Base-by-base conservation (phyloP, 2,888 invertebrate species). In the Lycophotia porphyrea region DNA sequence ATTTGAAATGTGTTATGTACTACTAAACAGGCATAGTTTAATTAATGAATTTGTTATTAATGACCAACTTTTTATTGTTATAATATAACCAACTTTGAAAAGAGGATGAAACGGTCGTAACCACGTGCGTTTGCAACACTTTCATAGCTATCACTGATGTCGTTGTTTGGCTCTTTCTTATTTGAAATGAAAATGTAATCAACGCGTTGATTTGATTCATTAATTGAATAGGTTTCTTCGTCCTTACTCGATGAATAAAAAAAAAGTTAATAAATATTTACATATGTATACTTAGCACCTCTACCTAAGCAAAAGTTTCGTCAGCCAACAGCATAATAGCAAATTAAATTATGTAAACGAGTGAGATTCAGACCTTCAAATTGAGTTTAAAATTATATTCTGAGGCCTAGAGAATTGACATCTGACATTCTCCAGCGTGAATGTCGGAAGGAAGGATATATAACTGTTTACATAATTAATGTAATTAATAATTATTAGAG, bases 161-260 rank as follows among this genome's bases (percentile, higher is more conserved):
- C 65, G 27, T 84, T 71, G 27, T 63, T 81, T 55, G 47, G 15
- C 81, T 85, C 85, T 85, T 82, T 82, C 77, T 76, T 82, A 82
- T 69, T 82, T 85, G 65, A 71, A 76, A 82, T 82, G 77, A 85
- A 85, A 82, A 84, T 81, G 44, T 36, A 52, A 76, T 68, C 64
- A 67, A 76, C 34, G 63, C 44, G 61, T 69, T 49, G 47, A 65
- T 69, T 81, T 27, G n/a, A 71, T 71, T 74, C 31, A 63, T 39
- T 81, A 68, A 68, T 36, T 31, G 24, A 81, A 55, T 27, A 60
- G 63, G 34, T 65, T 82, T 85, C 77, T 82, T 76, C 34, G 4
- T 64, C 66, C 66, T 66, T 58, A 63, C 21, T 47, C 34, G 67
- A 47, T 27, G 31, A 66, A 70, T n/a, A 60, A 52, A 42, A 65